Conservation (phyloP, 2,797 vertebrate species). For the Amphiprion clarkii region DNA sequence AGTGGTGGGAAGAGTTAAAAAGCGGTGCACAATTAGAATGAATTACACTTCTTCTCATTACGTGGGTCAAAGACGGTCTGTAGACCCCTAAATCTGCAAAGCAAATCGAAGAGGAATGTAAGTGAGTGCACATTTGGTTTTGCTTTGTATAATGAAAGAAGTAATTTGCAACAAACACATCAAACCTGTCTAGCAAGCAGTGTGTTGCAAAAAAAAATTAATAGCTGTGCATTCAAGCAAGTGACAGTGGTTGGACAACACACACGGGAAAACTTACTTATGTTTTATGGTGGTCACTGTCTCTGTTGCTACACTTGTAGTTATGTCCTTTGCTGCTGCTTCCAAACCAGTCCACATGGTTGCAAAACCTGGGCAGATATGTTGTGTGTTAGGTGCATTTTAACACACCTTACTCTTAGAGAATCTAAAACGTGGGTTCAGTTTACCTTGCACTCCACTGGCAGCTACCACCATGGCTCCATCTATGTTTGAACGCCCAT, state of each 20-base stretch:
- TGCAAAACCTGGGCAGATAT: constrained; percentile 88
- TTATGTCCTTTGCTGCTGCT: constrained; percentile 93
- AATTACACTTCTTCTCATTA: constrained; percentile 75
- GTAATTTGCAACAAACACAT: constrained; percentile 37
- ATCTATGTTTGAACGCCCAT: constrained; percentile 93
- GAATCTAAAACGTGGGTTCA: neutral
- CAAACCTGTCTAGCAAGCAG: constrained; percentile 24
- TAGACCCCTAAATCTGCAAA: constrained; percentile 89
- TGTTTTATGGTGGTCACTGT: constrained; percentile 96
- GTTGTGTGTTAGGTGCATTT: neutral
- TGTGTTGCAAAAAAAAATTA: neutral
- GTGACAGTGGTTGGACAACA: constrained; percentile 9
- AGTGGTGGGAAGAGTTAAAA: constrained; percentile 36
- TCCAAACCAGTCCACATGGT: constrained; percentile 98
- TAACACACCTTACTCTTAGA: neutral
- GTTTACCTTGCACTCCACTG: constrained; percentile 95
- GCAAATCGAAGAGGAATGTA: constrained; percentile 72
- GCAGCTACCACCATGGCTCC: constrained; percentile 97
- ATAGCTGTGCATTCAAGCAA: neutral
- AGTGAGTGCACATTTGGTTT: constrained; percentile 61
- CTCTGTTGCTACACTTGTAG: constrained; percentile 92
- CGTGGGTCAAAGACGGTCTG: constrained; percentile 79
- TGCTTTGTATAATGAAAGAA: constrained; percentile 36
- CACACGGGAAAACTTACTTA: constrained; percentile 87
- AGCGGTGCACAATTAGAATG: constrained; percentile 49